Conservation (phyloP, 2,797 vertebrate genomes). For the Mus caroli region DNA sequence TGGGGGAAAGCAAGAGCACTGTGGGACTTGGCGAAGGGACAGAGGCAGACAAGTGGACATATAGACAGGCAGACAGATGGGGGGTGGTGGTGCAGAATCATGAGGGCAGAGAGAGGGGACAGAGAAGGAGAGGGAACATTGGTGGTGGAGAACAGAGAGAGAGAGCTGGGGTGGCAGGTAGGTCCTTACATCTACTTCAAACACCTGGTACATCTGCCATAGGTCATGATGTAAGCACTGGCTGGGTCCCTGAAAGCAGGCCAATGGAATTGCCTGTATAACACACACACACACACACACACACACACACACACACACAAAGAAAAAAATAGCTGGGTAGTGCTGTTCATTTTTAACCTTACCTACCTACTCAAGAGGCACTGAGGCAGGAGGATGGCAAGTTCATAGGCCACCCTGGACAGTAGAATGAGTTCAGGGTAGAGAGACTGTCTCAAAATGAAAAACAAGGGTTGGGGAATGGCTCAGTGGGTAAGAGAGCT, state of each 20-base stretch:
- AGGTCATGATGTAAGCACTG: background rate
- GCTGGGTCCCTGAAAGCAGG: background rate
- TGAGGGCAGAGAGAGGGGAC: background rate
- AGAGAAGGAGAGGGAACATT: background rate
- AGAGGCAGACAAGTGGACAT: background rate
- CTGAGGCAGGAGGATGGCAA: background rate
- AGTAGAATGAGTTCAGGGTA: background rate
- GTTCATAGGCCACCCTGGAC: background rate
- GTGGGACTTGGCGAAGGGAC: background rate
- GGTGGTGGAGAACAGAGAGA: background rate
- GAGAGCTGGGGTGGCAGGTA: background rate
- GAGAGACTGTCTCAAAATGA: background rate
- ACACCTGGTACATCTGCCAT: background rate
- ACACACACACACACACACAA: background rate
- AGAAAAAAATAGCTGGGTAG: background rate
- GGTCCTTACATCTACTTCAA: background rate
- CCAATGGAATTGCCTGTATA: background rate
- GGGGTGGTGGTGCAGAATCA: background rate
- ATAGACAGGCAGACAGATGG: background rate
- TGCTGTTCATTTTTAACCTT: background rate
- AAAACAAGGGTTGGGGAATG: background rate
- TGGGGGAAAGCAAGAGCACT: background rate
- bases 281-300: too few species aligned
- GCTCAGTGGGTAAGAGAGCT: background rate
- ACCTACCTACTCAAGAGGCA: background rate